Conservation (phyloP, 2,797 vertebrate genomes). For the Poeciliopsis turneri region DNA sequence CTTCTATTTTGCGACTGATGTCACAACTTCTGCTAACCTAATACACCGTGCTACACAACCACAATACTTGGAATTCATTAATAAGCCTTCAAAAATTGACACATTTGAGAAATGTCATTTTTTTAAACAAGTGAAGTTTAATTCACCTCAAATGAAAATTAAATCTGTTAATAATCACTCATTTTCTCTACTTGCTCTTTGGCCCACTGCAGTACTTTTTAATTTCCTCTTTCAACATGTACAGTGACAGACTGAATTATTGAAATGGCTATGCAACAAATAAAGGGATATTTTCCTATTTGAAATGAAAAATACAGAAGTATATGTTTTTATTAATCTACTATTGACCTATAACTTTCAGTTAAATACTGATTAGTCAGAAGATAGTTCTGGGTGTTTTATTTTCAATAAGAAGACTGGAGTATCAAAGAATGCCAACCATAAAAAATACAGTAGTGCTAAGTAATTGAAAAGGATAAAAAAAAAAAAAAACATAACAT, state of each 20-base stretch:
- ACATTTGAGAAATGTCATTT: background rate
- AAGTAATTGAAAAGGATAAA: background rate
- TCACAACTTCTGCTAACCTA: conserved; percentile 39
- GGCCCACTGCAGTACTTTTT: background rate
- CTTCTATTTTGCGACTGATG: conserved; percentile 37
- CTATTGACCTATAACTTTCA: background rate
- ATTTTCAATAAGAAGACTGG: too few species aligned
- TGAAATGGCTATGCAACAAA: background rate
- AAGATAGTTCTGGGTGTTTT: too few species aligned
- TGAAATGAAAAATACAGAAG: background rate
- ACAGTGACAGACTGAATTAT: background rate
- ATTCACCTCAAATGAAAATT: background rate
- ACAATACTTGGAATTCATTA: background rate
- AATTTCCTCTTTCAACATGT: background rate
- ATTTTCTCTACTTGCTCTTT: background rate
- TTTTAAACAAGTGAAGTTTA: background rate
- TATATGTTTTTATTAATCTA: background rate
- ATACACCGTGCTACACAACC: background rate
- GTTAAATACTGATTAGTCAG: too few species aligned
- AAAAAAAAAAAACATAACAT: background rate
- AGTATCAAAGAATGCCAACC: too few species aligned
- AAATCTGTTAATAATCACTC: background rate
- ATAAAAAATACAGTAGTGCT: too few species aligned
- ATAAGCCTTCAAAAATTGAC: background rate
- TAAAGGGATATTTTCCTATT: background rate